Base-by-base conservation (phyloP, 2,888 invertebrate genomes). In the Endomychus coccineus region DNA sequence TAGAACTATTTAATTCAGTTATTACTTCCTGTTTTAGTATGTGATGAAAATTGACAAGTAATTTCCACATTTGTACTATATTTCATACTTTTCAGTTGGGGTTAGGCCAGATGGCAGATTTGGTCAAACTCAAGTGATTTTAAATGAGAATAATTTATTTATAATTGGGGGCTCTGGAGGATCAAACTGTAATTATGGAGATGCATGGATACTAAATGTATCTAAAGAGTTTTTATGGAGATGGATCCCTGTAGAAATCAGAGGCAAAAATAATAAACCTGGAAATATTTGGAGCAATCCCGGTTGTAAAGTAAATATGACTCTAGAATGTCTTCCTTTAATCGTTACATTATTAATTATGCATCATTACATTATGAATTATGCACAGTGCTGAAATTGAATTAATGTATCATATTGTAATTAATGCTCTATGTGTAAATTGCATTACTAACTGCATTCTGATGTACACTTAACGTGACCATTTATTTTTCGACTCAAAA, bases 271-370 rank as follows among this genome's bases (percentile, higher is more conserved):
- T 54, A 80, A 81, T 73, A 82, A 83, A 24, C 84, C 92, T 14
- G 80, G 83, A 1, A 85, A 88, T 57, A 81, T 92, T 59, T 92
- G 92, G 89, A 91, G 90, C 62, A 90, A 92, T 69, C 90, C 91
- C 36, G 90, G 88, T 31, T 91, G 91, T 64, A 81, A 75, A 67
- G 80, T 80, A 65, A 55, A 52, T 35, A 12, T n/a, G n/a, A n/a
- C n/a, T n/a, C n/a, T n/a, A n/a, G n/a, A n/a, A n/a, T n/a, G n/a
- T n/a, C n/a, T n/a, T n/a, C n/a, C n/a, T n/a, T n/a, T n/a, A n/a
- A n/a, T n/a, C n/a, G n/a, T n/a, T n/a, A n/a, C n/a, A n/a, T n/a
- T n/a, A n/a, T n/a, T n/a, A n/a, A n/a, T n/a, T n/a, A n/a, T n/a
- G n/a, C n/a, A n/a, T n/a, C n/a, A n/a, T n/a, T n/a, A n/a, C n/a